Conservation (phyloP, 2,888 invertebrate genomes). For the Acrobasis consociella region DNA sequence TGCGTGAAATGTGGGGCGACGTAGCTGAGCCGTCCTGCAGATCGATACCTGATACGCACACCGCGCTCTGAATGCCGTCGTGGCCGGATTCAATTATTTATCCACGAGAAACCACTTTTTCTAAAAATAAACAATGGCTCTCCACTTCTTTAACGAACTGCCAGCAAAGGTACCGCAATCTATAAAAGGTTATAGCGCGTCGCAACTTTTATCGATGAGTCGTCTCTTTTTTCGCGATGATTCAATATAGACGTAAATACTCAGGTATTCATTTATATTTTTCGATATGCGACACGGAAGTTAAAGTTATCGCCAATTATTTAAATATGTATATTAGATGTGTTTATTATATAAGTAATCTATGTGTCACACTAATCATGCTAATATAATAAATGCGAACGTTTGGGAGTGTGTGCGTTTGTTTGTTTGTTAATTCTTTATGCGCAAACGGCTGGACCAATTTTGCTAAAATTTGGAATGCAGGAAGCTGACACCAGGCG, state of each 20-base stretch:
- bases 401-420: too few species aligned
- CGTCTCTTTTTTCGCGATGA: conserved; percentile 30
- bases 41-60: conserved; percentile 78
- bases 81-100: conserved; percentile 63
- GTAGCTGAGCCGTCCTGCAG: conserved; percentile 68
- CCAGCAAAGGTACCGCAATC: conserved; percentile 33
- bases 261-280: too few species aligned
- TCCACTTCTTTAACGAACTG: conserved; percentile 33
- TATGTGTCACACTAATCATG: too few species aligned
- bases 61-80: conserved; percentile 67
- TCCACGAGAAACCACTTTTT: conserved; percentile 42
- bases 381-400: too few species aligned
- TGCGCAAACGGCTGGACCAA: too few species aligned
- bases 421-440: too few species aligned
- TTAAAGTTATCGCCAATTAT: too few species aligned
- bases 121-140: conserved; percentile 42
- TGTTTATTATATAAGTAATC: too few species aligned
- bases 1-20: conserved; percentile 73
- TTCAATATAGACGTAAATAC: conserved; percentile 20
- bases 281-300: too few species aligned
- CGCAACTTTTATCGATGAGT: conserved; percentile 26
- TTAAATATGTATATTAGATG: too few species aligned
- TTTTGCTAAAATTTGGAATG: too few species aligned
- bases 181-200: conserved; percentile 39
- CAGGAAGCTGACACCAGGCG: too few species aligned